Evolutionary conservation across 2,888 invertebrate genomes (phyloP).

Genomic region (Arrhopalites spinosus): DNA sequence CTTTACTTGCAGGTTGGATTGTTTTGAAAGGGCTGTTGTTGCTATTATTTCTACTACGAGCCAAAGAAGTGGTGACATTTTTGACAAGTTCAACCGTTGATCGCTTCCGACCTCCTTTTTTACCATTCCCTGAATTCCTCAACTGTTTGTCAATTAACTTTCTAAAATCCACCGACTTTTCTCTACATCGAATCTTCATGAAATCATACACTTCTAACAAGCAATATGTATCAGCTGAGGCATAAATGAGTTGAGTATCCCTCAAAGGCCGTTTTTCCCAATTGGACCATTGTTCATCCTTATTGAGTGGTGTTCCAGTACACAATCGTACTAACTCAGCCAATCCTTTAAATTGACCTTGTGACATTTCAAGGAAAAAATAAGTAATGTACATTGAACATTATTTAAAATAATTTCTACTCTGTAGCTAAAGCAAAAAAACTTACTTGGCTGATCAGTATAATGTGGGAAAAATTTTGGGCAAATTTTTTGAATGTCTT

Average conservation of each 20-base stretch:
- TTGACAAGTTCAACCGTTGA: slow-evolving; percentile 3
- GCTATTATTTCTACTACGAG: background rate
- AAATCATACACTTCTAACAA: slow-evolving; percentile 78
- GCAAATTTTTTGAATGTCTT: slow-evolving; percentile 11
- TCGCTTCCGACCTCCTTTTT: background rate
- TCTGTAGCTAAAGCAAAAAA: too few species aligned
- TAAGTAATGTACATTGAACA: background rate
- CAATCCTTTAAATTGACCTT: slow-evolving; percentile 58
- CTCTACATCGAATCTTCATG: slow-evolving; percentile 60
- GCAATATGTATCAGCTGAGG: slow-evolving; percentile 87
- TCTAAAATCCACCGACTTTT: slow-evolving; percentile 22
- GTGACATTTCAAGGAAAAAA: slow-evolving; percentile 64
- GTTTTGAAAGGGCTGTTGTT: slow-evolving; percentile 21
- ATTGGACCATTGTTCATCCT: slow-evolving; percentile 89
- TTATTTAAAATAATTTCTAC: background rate
- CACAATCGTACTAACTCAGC: slow-evolving; percentile 73
- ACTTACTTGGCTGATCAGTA: slow-evolving; percentile 12
- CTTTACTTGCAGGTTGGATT: slow-evolving; percentile 20
- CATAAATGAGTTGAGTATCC: slow-evolving; percentile 76
- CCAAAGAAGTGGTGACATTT: slow-evolving; percentile 11
- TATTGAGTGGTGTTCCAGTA: slow-evolving; percentile 77
- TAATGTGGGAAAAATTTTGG: slow-evolving; percentile 18
- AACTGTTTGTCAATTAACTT: background rate
- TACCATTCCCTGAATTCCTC: background rate
- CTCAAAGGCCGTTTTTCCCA: slow-evolving; percentile 85